Evolutionary conservation across 2,797 vertebrate genomes (phyloP).

Genomic region (Typhlichthys eigenmanni): DNA sequence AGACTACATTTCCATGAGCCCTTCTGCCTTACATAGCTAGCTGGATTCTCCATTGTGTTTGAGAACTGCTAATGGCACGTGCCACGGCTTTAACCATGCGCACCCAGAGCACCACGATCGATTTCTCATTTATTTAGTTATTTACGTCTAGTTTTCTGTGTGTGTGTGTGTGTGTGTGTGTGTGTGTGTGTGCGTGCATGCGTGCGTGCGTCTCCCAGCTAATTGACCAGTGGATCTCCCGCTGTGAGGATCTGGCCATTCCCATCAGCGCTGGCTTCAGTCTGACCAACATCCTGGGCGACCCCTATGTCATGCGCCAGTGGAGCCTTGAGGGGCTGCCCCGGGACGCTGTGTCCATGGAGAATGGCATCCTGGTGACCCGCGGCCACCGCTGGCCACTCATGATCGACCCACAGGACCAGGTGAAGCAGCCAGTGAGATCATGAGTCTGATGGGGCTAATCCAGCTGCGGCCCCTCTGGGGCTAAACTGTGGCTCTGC

Average conservation of each 20-base stretch:
- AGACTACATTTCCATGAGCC: too few species aligned
- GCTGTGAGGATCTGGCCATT: constrained; percentile 79
- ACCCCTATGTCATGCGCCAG: constrained; percentile 83
- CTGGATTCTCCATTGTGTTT: too few species aligned
- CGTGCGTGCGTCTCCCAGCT: constrained; percentile 65
- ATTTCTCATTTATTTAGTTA: too few species aligned
- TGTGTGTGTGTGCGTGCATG: background rate
- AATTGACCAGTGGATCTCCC: constrained; percentile 83
- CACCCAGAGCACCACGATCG: background rate
- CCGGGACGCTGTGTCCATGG: constrained; percentile 82
- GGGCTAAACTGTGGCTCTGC: too few species aligned
- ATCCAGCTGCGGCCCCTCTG: too few species aligned
- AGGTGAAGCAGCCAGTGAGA: constrained; percentile 64
- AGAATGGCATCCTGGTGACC: constrained; percentile 87
- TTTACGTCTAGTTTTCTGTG: background rate
- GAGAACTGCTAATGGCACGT: too few species aligned
- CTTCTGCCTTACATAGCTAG: too few species aligned
- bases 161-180: background rate
- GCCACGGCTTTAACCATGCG: background rate
- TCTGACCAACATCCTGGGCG: constrained; percentile 82
- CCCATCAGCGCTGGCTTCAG: constrained; percentile 85
- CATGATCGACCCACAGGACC: constrained; percentile 90
- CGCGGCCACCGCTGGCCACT: constrained; percentile 84
- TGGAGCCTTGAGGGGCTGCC: constrained; percentile 87
- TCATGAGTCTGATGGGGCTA: background rate